Evolutionary conservation across 2,113 vertebrate genomes (phyloP).

Genomic region (Bettongia penicillata): DNA sequence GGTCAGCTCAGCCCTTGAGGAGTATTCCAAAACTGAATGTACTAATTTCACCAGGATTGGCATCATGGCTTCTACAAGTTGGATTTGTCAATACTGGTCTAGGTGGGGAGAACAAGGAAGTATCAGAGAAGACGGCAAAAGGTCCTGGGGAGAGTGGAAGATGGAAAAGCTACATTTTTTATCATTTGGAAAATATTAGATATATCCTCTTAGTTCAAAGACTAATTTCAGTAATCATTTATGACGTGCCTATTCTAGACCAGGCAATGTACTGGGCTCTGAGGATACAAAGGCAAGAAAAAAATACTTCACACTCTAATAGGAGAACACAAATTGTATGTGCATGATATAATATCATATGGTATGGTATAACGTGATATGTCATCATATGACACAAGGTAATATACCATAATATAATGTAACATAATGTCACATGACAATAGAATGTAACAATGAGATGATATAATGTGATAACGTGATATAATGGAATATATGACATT

Average conservation of each 20-base stretch:
- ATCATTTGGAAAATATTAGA: neutral
- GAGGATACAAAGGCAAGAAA: neutral
- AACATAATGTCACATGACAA: neutral
- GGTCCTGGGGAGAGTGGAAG: neutral
- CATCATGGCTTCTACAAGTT: neutral
- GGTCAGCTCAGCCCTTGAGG: neutral
- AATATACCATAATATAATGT: neutral
- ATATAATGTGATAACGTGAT: neutral
- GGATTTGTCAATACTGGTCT: neutral
- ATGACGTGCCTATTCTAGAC: neutral
- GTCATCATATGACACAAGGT: no score
- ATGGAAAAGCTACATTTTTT: neutral
- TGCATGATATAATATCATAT: no score
- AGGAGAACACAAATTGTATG: no score
- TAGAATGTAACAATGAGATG: neutral
- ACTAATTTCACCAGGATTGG: neutral
- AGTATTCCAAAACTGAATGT: neutral
- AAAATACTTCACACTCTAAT: constrained; percentile 24
- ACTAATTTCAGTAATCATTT: constrained; percentile 9
- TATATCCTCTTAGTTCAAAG: neutral
- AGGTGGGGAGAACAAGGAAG: neutral
- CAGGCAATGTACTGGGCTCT: neutral
- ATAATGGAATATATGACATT: neutral
- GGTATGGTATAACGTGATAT: no score
- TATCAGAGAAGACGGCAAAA: neutral